Evolutionary conservation across 2,888 invertebrate species (phyloP).

Genomic region (Idaea aversata): DNA sequence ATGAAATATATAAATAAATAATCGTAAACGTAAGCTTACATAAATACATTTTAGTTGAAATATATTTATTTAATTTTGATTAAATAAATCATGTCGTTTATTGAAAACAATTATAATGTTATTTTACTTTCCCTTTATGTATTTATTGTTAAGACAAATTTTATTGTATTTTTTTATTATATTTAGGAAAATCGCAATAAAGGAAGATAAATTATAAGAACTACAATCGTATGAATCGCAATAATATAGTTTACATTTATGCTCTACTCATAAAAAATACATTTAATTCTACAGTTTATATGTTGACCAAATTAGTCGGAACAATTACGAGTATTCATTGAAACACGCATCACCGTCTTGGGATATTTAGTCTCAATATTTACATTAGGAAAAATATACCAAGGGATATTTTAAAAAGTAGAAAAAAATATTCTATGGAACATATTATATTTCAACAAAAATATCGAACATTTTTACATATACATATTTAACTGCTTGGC

Average conservation of each 20-base stretch:
- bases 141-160: neutral
- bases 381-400: too few relatives aligned
- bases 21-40: conserved; percentile 35
- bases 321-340: too few relatives aligned
- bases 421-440: too few relatives aligned
- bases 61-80: conserved; percentile 48
- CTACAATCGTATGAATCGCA: neutral
- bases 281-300: too few relatives aligned
- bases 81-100: conserved; percentile 52
- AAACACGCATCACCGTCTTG: too few relatives aligned
- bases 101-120: conserved; percentile 40
- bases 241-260: neutral
- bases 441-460: too few relatives aligned
- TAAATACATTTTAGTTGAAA: conserved; percentile 37
- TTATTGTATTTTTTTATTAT: neutral
- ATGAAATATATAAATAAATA: conserved; percentile 29
- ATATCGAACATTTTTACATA: too few relatives aligned
- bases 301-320: too few relatives aligned
- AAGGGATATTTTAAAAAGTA: too few relatives aligned
- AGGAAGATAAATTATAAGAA: neutral
- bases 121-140: conserved; percentile 31
- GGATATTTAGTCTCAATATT: too few relatives aligned
- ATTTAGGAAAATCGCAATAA: neutral
- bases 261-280: too few relatives aligned
- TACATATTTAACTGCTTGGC: too few relatives aligned